Base-by-base conservation (phyloP, 1,140 invertebrate genomes). In the Heliconius melpomene region DNA sequence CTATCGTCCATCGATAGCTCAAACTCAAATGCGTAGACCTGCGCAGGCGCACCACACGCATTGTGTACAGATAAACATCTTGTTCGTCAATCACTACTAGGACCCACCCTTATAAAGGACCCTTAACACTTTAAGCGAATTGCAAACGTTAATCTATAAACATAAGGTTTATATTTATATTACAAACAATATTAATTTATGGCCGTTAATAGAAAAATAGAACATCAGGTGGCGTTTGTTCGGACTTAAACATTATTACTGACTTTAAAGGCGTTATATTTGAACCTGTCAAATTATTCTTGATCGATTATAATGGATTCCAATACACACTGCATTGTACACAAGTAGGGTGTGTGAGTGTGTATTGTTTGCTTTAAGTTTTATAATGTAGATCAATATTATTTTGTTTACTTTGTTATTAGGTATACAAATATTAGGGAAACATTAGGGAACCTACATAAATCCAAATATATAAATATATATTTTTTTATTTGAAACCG, bases 31-130 rank as follows among this genome's bases (percentile, higher is more conserved):
- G 82, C 75, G 74, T 77, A 77, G 82, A 79, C 82, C 84, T 87
- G 87, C 77, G 84, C 80, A 79, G 66, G 84, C 85, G 89, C 82
- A 87, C 90, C 90, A 91, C 90, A 91, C 90, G 87, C 90, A 90
- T 91, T 91, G 89, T 90, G 87, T 79, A 80, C 83, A 73, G 90
- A 91, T 91, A 91, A 89, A 70, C 83, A 91, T 91, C 90, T 90
- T 84, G 85, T 91, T 90, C 81, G 88, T 89, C 86, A 86, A 89
- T 88, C 87, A 89, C 84, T 85, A 84, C 81, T 76, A 86, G 70
- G 79, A 88, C 83, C 85, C 82, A 87, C 88, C 85, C 85, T 79
- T 81, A 86, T 82, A 88, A 88, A 83, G 32, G 13, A 78, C 46
- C 66, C 23, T 2, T 46, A 76, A 71, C 20, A 9, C 20, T 74